phyloP scores from a whole-genome alignment of 2,113 vertebrate species.

The Campylomormyrus tamandua region DNA sequence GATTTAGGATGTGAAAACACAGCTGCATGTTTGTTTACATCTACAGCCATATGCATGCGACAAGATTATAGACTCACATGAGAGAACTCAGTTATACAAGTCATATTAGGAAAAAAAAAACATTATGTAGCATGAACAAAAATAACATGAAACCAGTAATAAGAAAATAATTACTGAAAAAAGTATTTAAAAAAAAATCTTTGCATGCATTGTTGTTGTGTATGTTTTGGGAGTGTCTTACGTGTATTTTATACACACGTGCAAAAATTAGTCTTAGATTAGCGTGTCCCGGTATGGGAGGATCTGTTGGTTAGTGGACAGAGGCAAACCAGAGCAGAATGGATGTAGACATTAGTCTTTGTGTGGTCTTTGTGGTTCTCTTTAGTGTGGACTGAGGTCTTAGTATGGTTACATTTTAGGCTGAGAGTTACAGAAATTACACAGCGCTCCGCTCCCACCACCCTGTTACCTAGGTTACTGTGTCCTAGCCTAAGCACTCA shows the following conservation, averaged over 20 bases:
- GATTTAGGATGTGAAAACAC: conserved; percentile 71
- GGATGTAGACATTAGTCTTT: conserved; percentile 86
- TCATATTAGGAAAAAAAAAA: conserved; percentile 41
- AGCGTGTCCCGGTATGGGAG: conserved; percentile 80
- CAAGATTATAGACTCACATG: conserved; percentile 60
- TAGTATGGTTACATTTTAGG: conserved; percentile 70
- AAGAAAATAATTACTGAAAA: conserved; percentile 21
- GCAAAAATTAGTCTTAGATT: conserved; percentile 83
- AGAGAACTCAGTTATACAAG: conserved; percentile 36
- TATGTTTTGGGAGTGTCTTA: conserved; percentile 79
- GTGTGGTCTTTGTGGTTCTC: conserved; percentile 89
- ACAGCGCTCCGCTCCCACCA: conserved; percentile 15
- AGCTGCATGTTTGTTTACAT: conserved; percentile 85
- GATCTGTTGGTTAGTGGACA: conserved; percentile 72
- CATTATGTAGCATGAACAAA: conserved; percentile 78
- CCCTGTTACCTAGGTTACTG: conserved; percentile 29
- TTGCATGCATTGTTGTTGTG: conserved; percentile 93
- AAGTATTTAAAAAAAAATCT: conserved; percentile 47
- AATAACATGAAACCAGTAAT: conserved; percentile 40
- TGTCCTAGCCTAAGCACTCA: conserved; percentile 10
- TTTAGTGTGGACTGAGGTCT: conserved; percentile 72
- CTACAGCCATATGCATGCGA: conserved; percentile 85
- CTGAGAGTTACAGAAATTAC: conserved; percentile 53
- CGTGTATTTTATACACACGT: conserved; percentile 78
- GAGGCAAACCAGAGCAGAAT: conserved; percentile 43